Evolutionary conservation across 2,888 invertebrate genomes (phyloP), one percentile per base, ranked within the genome.

Genomic region (Tuta absoluta): DNA sequence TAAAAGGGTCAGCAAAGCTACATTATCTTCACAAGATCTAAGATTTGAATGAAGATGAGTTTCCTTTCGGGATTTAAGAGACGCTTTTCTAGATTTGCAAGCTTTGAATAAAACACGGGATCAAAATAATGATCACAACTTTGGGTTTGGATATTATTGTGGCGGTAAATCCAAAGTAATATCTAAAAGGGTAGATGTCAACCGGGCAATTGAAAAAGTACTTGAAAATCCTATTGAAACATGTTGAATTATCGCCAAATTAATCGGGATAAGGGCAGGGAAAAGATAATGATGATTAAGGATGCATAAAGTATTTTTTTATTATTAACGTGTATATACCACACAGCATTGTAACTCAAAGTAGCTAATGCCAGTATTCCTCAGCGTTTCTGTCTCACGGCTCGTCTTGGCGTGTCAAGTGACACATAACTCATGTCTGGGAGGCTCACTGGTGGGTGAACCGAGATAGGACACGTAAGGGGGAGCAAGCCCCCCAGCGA

Each of bases 401-500:
- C 11, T 14, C 11, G 23, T 24, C 10, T 48, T 28, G 28, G 45
- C 57, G 58, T 24, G 57, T 63, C 58, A 28, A 48, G 38, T 48
- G 23, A 33, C 48, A 45, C 63, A 60, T 64, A 37, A 51, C 23
- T 61, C 33, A 64, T 19, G 56, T 64, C 64, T 45, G 24, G 61
- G 37, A n/a, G 28, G 19, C 28, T 28, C 28, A 28, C 33, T 60
- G 24, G 28, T 14, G 33, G 10, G 17, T 24, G 24, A 33, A 19
- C 33, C 61, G 61, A 61, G 61, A 61, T 61, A 61, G 41, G 61
- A 48, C 56, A 53, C 64, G 61, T 37, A 11, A 58, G 45, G 60
- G 45, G 60, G 38, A 38, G 53, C 14, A 24, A 24, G 14, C 5
- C 14, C 51, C 51, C 23, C 19, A 17, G 24, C 2, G n/a, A 14